Conservation (phyloP, 2,113 vertebrate species). For the Cephalophus harveyi region DNA sequence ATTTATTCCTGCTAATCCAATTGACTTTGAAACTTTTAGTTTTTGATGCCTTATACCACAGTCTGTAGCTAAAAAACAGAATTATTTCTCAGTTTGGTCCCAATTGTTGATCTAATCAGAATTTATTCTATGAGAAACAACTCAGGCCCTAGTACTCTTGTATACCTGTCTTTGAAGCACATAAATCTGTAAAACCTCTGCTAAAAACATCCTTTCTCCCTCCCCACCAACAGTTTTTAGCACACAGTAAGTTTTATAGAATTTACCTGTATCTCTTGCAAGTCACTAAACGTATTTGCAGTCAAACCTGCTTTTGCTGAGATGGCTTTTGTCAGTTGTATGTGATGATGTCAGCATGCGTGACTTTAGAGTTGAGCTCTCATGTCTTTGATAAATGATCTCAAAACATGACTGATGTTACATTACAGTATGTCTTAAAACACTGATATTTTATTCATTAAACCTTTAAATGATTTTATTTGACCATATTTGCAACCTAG, state of each 20-base stretch:
- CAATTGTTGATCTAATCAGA: background rate
- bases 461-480: background rate
- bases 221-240: background rate
- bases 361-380: constrained; percentile 15
- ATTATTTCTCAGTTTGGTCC: background rate
- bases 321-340: constrained; percentile 31
- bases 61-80: background rate
- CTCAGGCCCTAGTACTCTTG: background rate
- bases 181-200: background rate
- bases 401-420: background rate
- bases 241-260: background rate
- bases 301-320: constrained; percentile 4
- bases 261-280: background rate
- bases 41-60: background rate
- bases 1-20: background rate
- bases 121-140: background rate
- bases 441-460: constrained; percentile 20
- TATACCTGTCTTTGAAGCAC: background rate
- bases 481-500: background rate
- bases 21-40: background rate
- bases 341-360: background rate
- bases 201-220: background rate
- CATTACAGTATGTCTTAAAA: background rate
- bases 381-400: background rate
- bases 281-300: constrained; percentile 2